Evolutionary conservation across 2,888 invertebrate genomes (phyloP).

Genomic region (Digitonthophagus gazella): DNA sequence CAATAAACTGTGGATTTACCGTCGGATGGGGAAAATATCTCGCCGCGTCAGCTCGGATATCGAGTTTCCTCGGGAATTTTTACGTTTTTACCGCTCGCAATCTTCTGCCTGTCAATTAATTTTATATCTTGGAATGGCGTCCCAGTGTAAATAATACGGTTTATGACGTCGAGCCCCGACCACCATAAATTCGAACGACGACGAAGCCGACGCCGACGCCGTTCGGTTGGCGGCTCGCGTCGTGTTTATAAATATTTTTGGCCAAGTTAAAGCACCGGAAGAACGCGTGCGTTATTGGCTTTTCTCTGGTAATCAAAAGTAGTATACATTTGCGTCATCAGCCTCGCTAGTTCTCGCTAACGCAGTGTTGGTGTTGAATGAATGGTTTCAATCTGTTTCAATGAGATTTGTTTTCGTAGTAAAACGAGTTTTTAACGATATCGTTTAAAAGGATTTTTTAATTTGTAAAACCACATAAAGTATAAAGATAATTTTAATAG

Average conservation of each 20-base stretch:
- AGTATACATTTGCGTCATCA: too few species aligned
- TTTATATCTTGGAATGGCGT: not conserved
- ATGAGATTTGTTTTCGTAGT: too few species aligned
- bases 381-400: too few species aligned
- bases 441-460: too few species aligned
- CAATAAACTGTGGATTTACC: not conserved
- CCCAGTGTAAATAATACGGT: not conserved
- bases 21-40: not conserved
- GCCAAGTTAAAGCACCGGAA: too few species aligned
- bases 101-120: not conserved
- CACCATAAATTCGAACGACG: not conserved
- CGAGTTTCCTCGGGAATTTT: not conserved
- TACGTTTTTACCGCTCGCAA: not conserved
- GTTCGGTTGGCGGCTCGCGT: not conserved
- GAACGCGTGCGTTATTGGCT: too few species aligned
- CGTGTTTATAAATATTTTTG: not conserved
- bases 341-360: too few species aligned
- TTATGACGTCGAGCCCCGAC: not conserved
- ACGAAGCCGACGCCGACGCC: not conserved
- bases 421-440: too few species aligned
- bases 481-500: too few species aligned
- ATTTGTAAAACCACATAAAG: too few species aligned
- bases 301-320: too few species aligned
- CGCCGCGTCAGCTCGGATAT: slow-evolving; percentile 6
- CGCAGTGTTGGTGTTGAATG: too few species aligned